These are phyloP conservation scores for Parasteatoda tepidariorum DNA, from an alignment of 1,140 invertebrate genomes.

Conservation along the genomic window DNA sequence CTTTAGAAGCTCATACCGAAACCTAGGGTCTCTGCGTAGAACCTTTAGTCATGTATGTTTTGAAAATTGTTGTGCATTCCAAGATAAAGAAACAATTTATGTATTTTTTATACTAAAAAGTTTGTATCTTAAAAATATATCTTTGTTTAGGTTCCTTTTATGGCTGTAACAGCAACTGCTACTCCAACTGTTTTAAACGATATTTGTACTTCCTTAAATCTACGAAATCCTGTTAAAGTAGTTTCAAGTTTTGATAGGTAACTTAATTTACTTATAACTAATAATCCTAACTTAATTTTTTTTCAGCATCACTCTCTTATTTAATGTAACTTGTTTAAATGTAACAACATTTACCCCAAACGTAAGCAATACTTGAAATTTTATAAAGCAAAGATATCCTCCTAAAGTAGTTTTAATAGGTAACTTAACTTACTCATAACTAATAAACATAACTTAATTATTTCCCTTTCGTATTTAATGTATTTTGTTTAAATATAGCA, in stretches of 20 bases:
- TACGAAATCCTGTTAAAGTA: conserved; percentile 74
- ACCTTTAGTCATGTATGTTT: conserved; percentile 69
- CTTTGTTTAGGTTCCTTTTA: conserved; percentile 73
- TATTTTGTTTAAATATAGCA: conserved; percentile 81
- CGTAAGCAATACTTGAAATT: conserved; percentile 74
- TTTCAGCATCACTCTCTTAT: too few species aligned
- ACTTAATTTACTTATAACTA: too few species aligned
- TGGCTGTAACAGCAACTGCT: conserved; percentile 84
- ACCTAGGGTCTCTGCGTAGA: conserved; percentile 72
- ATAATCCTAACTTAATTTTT: too few species aligned
- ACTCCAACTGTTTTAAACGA: conserved; percentile 78
- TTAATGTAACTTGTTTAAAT: conserved; percentile 77
- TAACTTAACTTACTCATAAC: too few species aligned
- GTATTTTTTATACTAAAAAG: too few species aligned
- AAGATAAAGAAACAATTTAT: too few species aligned
- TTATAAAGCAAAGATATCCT: conserved; percentile 71
- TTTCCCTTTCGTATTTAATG: conserved; percentile 65
- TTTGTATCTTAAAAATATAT: conserved; percentile 2
- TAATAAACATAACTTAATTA: too few species aligned
- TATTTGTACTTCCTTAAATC: conserved; percentile 71
- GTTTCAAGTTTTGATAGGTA: conserved; percentile 81
- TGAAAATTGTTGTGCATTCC: too few species aligned
- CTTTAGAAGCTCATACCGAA: conserved; percentile 77
- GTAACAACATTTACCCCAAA: conserved; percentile 83
- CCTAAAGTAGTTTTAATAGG: conserved; percentile 78